phyloP scores from a whole-genome alignment of 2,888 invertebrate genomes.

The Ichneumon xanthorius region DNA sequence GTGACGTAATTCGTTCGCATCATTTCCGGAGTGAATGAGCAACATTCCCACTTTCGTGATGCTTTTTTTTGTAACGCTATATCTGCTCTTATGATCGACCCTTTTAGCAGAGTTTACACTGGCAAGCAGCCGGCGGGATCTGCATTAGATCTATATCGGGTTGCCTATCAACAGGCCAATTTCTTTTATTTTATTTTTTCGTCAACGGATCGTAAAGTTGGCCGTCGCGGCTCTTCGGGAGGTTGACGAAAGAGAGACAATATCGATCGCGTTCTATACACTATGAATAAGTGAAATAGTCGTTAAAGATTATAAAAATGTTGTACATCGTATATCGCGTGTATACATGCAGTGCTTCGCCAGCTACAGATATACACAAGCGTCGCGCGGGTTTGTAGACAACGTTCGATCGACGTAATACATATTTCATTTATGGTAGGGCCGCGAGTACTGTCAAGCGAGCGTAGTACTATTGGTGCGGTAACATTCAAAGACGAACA shows the following conservation, averaged over 20 bases:
- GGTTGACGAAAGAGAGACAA: neutral
- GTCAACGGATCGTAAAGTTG: slow-evolving; percentile 4
- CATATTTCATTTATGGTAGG: slow-evolving; percentile 57
- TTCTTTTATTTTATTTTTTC: neutral
- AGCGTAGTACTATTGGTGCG: slow-evolving; percentile 7
- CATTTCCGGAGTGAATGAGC: slow-evolving; percentile 54
- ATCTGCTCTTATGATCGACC: neutral
- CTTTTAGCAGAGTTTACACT: neutral
- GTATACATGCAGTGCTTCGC: neutral
- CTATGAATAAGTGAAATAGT: neutral
- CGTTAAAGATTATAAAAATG: neutral
- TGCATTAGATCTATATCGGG: slow-evolving; percentile 1
- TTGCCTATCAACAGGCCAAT: slow-evolving; percentile 58
- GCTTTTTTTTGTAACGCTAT: neutral
- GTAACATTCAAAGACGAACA: slow-evolving; percentile 8
- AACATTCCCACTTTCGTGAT: slow-evolving; percentile 2
- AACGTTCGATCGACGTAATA: slow-evolving; percentile 61
- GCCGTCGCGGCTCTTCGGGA: neutral
- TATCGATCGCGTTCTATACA: neutral
- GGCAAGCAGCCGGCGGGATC: slow-evolving; percentile 14
- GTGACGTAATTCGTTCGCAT: slow-evolving; percentile 31
- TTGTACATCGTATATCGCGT: neutral
- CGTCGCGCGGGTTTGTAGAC: neutral
- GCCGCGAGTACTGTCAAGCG: slow-evolving; percentile 15
- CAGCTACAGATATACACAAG: neutral